These are phyloP conservation scores for Pseudomyrmex dendroicus DNA, from an alignment of 1,140 invertebrate species.

Conservation along the genomic window DNA sequence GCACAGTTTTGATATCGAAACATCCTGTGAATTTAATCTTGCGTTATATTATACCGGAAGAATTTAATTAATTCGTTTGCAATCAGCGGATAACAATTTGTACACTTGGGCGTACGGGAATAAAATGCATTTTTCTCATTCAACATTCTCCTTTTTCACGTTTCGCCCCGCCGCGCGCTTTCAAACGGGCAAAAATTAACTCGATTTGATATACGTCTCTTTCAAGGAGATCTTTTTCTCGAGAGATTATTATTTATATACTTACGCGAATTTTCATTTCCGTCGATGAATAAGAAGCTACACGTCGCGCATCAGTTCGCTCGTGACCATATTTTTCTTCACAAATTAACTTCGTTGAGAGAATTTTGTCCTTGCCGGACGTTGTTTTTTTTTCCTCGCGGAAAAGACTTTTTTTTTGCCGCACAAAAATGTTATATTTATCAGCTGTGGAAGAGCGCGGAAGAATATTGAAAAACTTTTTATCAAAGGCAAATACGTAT, in stretches of 20 bases:
- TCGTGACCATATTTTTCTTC: neutral
- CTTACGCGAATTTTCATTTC: slow-evolving; percentile 31
- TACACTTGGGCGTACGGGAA: slow-evolving; percentile 7
- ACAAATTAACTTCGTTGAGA: slow-evolving; percentile 16
- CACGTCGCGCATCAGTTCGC: neutral
- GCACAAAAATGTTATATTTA: slow-evolving; percentile 25
- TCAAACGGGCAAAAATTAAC: slow-evolving; percentile 31
- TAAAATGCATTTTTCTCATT: slow-evolving; percentile 54
- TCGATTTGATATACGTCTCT: neutral
- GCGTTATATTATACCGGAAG: slow-evolving; percentile 42
- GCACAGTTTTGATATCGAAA: slow-evolving; percentile 3
- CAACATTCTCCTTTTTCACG: neutral
- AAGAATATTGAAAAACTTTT: slow-evolving; percentile 49
- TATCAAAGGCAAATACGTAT: neutral
- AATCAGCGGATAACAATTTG: slow-evolving; percentile 54
- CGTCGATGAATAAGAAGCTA: slow-evolving; percentile 31
- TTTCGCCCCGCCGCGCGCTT: slow-evolving; percentile 19
- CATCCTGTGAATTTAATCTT: slow-evolving; percentile 53
- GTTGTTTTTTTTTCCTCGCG: neutral
- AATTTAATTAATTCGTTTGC: slow-evolving; percentile 60
- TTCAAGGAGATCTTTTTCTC: neutral
- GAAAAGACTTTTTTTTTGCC: neutral
- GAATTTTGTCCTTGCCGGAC: too few species aligned
- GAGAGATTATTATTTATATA: neutral
- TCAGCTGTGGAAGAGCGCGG: neutral